Evolutionary conservation across 2,888 invertebrate genomes (phyloP), one percentile per base, ranked within the genome.

Genomic region (Cynaeus angustus): DNA sequence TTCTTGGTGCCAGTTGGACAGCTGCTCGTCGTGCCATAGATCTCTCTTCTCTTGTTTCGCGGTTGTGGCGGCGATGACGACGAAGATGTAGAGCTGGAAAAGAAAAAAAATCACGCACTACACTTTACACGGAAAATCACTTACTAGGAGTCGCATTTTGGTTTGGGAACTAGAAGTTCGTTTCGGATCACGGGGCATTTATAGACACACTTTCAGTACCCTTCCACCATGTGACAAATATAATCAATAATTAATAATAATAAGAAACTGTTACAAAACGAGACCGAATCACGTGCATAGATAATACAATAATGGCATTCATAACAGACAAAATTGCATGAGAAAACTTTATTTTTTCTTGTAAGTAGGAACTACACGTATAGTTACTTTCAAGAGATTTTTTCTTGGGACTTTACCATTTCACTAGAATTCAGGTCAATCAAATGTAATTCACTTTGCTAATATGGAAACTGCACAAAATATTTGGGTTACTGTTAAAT

Each of bases 181-280:
- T 10, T n/a, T 10, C 12, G 9, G 56, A 21, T 33, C 38, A 12
- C 1, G 12, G 53, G 37, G 30, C 52, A 66, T 48, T 66, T 56
- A 61, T 61, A 61, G 61, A 48, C 37, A 48, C 26, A 61, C 61
- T 50, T 58, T 66, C 52, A 53, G 21, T 9, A 38, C 66, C 66
- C 56, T 66, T 48, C 66, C 56, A 55, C 50, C 30, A 6, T 13
- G 12, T 3, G 4, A 21, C 4, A 3, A 21, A 21, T 21, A 21
- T 21, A 21, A 21, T 21, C 21, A 46, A 43, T 21, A 21, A 3
- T 21, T 21, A 55, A 55, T 8, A 33, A 33, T n/a, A n/a, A n/a
- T n/a, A n/a, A n/a, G n/a, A n/a, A n/a, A n/a, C n/a, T n/a, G n/a
- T n/a, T n/a, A n/a, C n/a, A n/a, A n/a, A n/a, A n/a, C n/a, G n/a